A percentile compares a stretch with the other conserved stretches of the same genome.
Conservation (phyloP, 2,797 vertebrate species). For the Holocentrus rufus region DNA sequence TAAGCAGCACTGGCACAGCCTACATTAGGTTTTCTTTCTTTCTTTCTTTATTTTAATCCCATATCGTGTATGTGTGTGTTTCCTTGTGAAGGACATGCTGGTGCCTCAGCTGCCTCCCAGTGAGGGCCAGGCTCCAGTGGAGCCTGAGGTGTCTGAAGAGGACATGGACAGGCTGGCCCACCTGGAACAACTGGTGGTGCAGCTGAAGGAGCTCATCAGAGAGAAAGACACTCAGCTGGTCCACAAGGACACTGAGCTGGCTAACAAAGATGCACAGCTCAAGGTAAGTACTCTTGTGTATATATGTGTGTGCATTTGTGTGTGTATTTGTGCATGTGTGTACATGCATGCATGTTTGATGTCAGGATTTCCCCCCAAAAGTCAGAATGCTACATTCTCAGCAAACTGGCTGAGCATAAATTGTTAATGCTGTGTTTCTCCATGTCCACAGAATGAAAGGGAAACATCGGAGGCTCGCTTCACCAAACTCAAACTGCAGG, state of each 20-base stretch:
- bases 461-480: conserved; percentile 90
- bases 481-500: conserved; percentile 93
- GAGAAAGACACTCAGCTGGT: conserved; percentile 88
- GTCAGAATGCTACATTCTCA: neutral
- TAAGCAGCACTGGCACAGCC: neutral
- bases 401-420: neutral
- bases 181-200: conserved; percentile 88
- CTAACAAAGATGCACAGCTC: conserved; percentile 80
- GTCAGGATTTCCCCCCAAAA: neutral
- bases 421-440: conserved; percentile 17
- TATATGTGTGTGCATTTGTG: neutral
- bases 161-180: conserved; percentile 86
- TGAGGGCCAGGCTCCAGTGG: conserved; percentile 51
- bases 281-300: conserved; percentile 78
- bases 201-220: conserved; percentile 90
- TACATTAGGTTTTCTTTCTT: neutral
- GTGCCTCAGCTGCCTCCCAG: conserved; percentile 66
- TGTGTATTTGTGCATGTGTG: neutral
- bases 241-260: conserved; percentile 80
- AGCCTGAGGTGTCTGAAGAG: conserved; percentile 80
- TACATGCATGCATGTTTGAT: conserved; percentile 2
- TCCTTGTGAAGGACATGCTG: conserved; percentile 66
- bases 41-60: neutral
- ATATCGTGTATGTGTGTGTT: neutral
- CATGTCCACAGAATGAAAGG: conserved; percentile 84